Evolutionary conservation across 2,797 vertebrate genomes (phyloP), one percentile per base, ranked within the genome.

Genomic region (Silurus lanzhouensis): DNA sequence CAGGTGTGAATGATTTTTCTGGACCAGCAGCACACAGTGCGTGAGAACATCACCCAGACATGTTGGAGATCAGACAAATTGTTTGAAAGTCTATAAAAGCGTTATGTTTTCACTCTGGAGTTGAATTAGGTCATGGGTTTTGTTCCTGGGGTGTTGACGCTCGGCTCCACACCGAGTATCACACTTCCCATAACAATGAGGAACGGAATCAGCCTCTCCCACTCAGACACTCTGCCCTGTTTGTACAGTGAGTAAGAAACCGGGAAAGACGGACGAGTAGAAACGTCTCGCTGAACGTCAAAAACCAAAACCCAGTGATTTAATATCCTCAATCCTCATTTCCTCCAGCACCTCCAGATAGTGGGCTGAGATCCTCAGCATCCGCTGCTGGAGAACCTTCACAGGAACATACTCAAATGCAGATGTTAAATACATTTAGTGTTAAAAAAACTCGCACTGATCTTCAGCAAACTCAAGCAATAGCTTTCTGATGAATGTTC

Each of bases 191-290:
- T 90, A 82, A 93, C 94, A 94, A 94, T 93, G 93, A 92, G 92
- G 93, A 93, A 91, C 88, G 82, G 91, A 92, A 93, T 92, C 90
- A 92, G 89, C 89, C 89, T 86, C 92, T 92, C 91, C 92, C 91
- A 86, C 90, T 70, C 55, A 25, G 90, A 90, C 90, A 92, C 77
- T 92, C 87, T 91, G 77, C 84, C 87, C 89, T 95, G 93, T 95
- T 95, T 94, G 91, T 89, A 93, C 91, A 94, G 90, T 94, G 94
- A 95, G 88, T 94, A 94, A 94, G 90, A 92, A 91, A 86, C 91
- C 90, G 91, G 90, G 38, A 38, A 38, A 38, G 38, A 92, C 91
- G 87, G 88, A 93, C 91, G 89, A 88, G 93, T 91, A 84, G 91
- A 91, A 93, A 93, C 85, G 90, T 85, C 85, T 88, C 78, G 55